Evolutionary conservation across 30 jellyfish, hydroid and myxozoan species (phyloP).

Genomic region (Aurelia sp.): DNA sequence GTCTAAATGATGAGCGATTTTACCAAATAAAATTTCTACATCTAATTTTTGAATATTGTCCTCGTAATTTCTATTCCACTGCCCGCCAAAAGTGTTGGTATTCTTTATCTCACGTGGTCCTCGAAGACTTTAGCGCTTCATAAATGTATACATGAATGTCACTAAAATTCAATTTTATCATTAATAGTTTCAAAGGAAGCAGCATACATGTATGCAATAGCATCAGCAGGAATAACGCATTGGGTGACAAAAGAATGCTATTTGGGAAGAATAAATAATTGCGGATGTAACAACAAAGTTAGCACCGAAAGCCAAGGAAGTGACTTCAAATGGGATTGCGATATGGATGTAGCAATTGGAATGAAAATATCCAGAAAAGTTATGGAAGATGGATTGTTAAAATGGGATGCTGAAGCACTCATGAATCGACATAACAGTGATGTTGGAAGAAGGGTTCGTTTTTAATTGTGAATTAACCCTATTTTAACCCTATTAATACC

Average conservation of each 20-base stretch:
- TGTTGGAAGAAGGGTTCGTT: constrained; percentile 82
- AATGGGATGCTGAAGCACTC: constrained; percentile 85
- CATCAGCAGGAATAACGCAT: constrained; percentile 95
- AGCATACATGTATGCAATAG: constrained; percentile 92
- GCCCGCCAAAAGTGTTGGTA: too few species aligned
- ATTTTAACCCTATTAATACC: too few species aligned
- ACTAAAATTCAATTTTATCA: too few species aligned
- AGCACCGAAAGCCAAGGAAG: neutral
- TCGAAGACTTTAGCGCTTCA: too few species aligned
- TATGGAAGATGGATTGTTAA: constrained; percentile 57
- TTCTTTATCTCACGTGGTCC: too few species aligned
- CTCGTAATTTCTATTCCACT: too few species aligned
- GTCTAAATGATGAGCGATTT: too few species aligned
- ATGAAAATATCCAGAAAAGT: constrained; percentile 57
- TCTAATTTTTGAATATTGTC: too few species aligned
- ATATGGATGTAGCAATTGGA: constrained; percentile 71
- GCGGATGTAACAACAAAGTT: constrained; percentile 54
- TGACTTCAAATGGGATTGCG: constrained; percentile 77
- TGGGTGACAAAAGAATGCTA: constrained; percentile 71
- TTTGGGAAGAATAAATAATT: constrained; percentile 57
- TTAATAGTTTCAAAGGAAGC: constrained; percentile 86
- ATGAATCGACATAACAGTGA: constrained; percentile 90
- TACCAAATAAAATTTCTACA: too few species aligned
- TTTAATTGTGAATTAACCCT: neutral
- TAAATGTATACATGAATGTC: too few species aligned